These are phyloP conservation scores for Hipposideros larvatus DNA, from an alignment of 2,797 vertebrate species.

Conservation along the genomic window DNA sequence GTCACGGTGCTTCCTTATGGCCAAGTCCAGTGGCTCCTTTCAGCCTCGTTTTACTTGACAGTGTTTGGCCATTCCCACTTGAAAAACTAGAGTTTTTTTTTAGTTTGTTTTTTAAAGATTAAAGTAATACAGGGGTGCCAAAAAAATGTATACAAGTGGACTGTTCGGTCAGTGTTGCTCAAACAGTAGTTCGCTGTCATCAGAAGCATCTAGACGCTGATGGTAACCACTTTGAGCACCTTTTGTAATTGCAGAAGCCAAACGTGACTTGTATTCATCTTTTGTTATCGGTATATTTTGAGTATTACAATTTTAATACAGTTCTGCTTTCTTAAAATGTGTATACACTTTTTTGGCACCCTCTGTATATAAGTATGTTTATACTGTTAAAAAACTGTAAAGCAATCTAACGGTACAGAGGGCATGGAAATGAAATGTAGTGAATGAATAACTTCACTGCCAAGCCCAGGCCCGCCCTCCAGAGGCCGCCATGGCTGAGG, in stretches of 20 bases:
- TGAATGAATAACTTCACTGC: not conserved
- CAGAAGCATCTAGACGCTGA: too few relatives aligned
- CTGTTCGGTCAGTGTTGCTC: too few relatives aligned
- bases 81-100: not conserved
- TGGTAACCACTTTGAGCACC: too few relatives aligned
- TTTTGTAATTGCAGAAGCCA: too few relatives aligned
- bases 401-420: not conserved
- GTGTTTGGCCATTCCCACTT: not conserved
- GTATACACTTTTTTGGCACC: too few relatives aligned
- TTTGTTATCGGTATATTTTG: too few relatives aligned
- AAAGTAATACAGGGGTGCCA: not conserved
- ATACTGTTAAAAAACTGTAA: not conserved
- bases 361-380: not conserved
- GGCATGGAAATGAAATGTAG: too few relatives aligned
- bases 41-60: not conserved
- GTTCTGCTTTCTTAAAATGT: too few relatives aligned
- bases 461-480: accelerated
- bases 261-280: too few relatives aligned
- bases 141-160: too few relatives aligned
- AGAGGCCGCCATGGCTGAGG: accelerated
- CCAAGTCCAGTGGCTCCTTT: not conserved
- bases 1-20: not conserved
- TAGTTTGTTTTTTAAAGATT: not conserved
- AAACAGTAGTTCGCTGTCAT: too few relatives aligned
- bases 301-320: too few relatives aligned